Percentiles rank a stretch among this genome's conserved stretches.
Evolutionary conservation across 2,113 vertebrate species (phyloP).

Genomic region (Calyptomena viridis): DNA sequence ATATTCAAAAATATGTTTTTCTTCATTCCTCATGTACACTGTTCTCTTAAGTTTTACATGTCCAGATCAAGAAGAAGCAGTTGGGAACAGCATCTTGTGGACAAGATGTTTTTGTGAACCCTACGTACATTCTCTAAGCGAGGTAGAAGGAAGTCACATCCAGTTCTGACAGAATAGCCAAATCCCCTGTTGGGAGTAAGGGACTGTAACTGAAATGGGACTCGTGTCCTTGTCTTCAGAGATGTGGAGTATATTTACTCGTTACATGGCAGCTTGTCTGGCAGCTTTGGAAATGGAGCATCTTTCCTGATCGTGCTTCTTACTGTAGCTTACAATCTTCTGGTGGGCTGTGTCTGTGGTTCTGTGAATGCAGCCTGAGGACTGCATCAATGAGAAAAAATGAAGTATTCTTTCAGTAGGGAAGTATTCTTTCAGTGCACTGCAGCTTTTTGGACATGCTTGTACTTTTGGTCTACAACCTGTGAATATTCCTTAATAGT

Average conservation of each 20-base stretch:
- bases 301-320: not conserved
- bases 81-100: not conserved
- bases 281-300: not conserved
- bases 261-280: not conserved
- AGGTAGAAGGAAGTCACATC: not conserved
- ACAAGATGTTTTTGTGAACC: not conserved
- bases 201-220: not conserved
- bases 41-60: not conserved
- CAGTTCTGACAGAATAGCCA: not conserved
- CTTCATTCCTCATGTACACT: rapidly evolving
- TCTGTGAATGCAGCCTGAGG: not conserved
- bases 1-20: not conserved
- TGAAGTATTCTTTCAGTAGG: not conserved
- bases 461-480: not conserved
- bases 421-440: no score
- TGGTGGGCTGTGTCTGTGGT: not conserved
- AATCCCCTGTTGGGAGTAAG: not conserved
- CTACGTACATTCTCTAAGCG: not conserved
- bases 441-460: not conserved
- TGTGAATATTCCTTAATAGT: not conserved
- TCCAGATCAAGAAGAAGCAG: not conserved
- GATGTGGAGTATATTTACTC: rapidly evolving
- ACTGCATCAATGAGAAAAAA: not conserved
- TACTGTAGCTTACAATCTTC: not conserved
- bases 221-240: not conserved